Evolutionary conservation across 2,113 vertebrate genomes (phyloP).

Genomic region (Craseonycteris thonglongyai): DNA sequence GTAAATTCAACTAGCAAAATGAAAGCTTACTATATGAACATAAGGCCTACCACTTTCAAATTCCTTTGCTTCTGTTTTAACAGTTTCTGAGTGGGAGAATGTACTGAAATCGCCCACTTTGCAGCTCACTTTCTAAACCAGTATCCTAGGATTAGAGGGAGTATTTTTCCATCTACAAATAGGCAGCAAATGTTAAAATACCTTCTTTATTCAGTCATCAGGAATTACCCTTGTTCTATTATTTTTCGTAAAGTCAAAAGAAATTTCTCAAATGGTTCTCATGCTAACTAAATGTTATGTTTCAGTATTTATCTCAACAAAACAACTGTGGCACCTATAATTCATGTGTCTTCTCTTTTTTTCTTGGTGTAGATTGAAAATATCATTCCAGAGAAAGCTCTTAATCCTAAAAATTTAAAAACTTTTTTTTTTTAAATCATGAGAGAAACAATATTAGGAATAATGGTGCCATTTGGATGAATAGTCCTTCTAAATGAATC

Average conservation of each 20-base stretch:
- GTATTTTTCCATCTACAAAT: slow-evolving; percentile 2
- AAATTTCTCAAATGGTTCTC: not conserved
- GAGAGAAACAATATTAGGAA: not conserved
- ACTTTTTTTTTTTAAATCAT: not conserved
- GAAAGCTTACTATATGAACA: slow-evolving; percentile 21
- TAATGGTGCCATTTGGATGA: not conserved
- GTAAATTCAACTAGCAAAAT: not conserved
- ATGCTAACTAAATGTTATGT: not conserved
- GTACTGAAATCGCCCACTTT: slow-evolving; percentile 39
- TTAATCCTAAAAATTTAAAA: not conserved
- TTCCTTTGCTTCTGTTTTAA: slow-evolving; percentile 42
- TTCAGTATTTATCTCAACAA: slow-evolving; percentile 30
- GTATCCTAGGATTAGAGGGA: not conserved
- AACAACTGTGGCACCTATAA: not conserved
- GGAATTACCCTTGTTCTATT: not conserved
- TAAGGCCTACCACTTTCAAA: slow-evolving; percentile 36
- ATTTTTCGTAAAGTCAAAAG: not conserved
- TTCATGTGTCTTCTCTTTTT: not conserved
- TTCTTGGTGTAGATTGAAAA: slow-evolving; percentile 14
- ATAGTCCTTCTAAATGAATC: not conserved
- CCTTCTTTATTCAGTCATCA: not conserved
- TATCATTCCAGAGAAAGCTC: not conserved
- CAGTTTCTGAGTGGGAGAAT: slow-evolving; percentile 1
- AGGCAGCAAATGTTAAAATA: not conserved
- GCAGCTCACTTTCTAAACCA: slow-evolving; percentile 46